Evolutionary conservation across 2,797 vertebrate species (phyloP), one percentile per base, ranked within the genome.

Genomic region (Brachymystax lenok): DNA sequence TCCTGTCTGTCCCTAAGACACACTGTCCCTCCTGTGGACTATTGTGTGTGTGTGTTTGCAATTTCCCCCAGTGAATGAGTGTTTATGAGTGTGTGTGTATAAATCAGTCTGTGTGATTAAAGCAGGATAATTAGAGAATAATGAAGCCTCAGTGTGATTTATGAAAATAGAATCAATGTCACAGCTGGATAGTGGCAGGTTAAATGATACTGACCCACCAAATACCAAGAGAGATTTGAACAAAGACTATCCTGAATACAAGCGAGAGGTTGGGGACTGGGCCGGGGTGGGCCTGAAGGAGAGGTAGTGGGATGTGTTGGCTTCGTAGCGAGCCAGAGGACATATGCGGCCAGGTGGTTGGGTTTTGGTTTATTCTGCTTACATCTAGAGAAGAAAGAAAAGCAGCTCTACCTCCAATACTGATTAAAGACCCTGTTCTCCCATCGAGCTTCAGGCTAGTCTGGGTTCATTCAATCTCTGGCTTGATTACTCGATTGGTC

Each of bases 401-500:
- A 86, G 84, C 75, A 76, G 61, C 80, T 71, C 70, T 59, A 81
- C 73, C 68, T 75, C 84, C 79, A 81, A 84, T 86, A 84, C 86
- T 89, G 80, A 88, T 90, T 89, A 89, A 84, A 87, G 84, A 73
- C 79, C 82, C 78, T 70, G 74, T 6, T 69, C 80, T 88, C 85
- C 87, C 87, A 86, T 79, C 5, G 77, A 84, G 82, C 80, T 75
- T 75, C 86, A 83, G 17, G 81, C 85, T 83, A 86, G 74, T 91
- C 86, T 85, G 82, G 86, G 82, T 91, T 88, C 89, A 88, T 91
- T 92, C 89, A 89, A 82, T 89, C 86, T 86, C 59, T 17, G 83
- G 84, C 91, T 89, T 91, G 91, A 93, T 93, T 91, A 89, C 86
- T 90, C 76, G 84, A 93, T 92, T 90, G 90, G 91, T 89, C 80